Conservation (phyloP, 2,113 vertebrate genomes). For the Seriola aureovittata region DNA sequence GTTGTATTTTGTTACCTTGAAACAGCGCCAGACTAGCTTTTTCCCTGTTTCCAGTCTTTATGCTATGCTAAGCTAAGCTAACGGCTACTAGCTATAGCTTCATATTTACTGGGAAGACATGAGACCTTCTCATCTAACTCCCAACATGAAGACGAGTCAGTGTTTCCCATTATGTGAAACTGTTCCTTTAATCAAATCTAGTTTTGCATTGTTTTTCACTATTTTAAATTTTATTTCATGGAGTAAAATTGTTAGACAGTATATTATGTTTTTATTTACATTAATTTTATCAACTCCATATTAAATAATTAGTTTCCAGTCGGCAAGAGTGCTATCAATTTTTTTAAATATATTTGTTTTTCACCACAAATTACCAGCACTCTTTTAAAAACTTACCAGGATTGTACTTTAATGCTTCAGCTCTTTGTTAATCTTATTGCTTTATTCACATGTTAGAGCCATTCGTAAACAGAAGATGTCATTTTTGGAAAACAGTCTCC, state of each 20-base stretch:
- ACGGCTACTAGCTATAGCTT: too few relatives aligned
- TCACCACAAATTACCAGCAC: neutral
- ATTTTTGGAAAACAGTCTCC: neutral
- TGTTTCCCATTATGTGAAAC: too few relatives aligned
- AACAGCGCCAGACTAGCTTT: too few relatives aligned
- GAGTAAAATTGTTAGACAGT: too few relatives aligned
- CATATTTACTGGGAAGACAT: too few relatives aligned
- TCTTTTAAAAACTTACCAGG: neutral
- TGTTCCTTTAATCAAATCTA: neutral
- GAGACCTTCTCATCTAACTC: too few relatives aligned
- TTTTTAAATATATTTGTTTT: too few relatives aligned
- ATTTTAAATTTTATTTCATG: too few relatives aligned
- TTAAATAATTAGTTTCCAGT: neutral
- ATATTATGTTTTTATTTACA: neutral
- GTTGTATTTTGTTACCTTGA: neutral
- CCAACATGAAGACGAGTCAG: too few relatives aligned
- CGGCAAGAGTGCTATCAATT: too few relatives aligned
- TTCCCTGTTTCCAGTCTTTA: neutral
- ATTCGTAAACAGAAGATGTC: neutral
- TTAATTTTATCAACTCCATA: neutral
- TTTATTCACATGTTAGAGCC: neutral
- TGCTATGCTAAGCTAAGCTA: neutral
- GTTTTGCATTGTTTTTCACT: neutral
- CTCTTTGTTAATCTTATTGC: neutral
- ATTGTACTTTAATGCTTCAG: neutral